Base-by-base conservation (phyloP, 2,888 invertebrate species). In the Margaritifera margaritifera region DNA sequence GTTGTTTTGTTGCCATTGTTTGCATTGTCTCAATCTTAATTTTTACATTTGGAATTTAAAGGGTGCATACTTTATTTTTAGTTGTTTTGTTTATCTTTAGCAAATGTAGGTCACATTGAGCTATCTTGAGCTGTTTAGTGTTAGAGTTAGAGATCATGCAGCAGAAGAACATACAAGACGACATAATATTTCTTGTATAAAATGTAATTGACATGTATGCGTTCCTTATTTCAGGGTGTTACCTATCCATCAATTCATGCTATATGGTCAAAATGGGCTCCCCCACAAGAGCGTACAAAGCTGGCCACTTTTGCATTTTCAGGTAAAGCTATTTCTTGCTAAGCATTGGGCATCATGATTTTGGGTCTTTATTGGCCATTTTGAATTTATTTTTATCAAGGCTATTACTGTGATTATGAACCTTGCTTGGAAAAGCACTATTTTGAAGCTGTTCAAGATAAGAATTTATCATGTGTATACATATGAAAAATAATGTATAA, bases 241-340 rank as follows among this genome's bases (percentile, higher is more conserved):
- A 89, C 89, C 1, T 90, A 88, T 72, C 90, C 90, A 42, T 81
- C 88, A 25, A 87, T 89, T 62, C 89, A 89, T 79, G 85, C 88
- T 15, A 77, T 90, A n/a, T 88, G 89, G 88, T 78, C 86, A 2
- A 88, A 89, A 67, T 90, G 90, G 90, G 89, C 89, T 5, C 89
- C 89, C 42, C 88, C 89, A 1, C 67, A 81, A 59, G 89, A 90
- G 73, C 84, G 86, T 62, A 88, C 87, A 25, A 85, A 74, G 67
- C 75, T 90, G 27, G 86, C 87, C 42, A 88, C 88, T 54, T 80
- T 89, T 68, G 88, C 88, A 51, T 88, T 89, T 69, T 86, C 89
- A 66, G 91, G 91, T 89, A 71, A 62, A 67, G 50, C 54, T 63
- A 57, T 53, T 27, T 59, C 50, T 60, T 59, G 3, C 25, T 24